Evolutionary conservation across 2,113 vertebrate genomes (phyloP), one percentile per base, ranked within the genome.

Genomic region (Pseudois nayaur): DNA sequence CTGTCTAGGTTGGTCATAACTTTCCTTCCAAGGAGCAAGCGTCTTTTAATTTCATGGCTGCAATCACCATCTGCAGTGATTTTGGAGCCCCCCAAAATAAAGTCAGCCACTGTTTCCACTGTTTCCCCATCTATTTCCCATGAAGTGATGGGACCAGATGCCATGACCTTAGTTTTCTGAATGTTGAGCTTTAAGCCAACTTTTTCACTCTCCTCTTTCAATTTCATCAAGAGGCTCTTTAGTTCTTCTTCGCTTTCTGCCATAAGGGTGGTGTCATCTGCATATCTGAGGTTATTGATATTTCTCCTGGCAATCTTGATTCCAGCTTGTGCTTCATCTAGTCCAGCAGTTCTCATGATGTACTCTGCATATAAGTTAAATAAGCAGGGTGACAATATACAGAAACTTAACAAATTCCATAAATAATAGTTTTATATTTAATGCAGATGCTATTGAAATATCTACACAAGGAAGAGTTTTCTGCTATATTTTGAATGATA

Each of bases 391-490:
- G 64, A n/a, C 33, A 67, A 36, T 67, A 67, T 67, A 67, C 33
- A 71, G 19, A 71, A 71, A 23, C 67, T 12, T 71, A 54, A 54
- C 36, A 94, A 59, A 87, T 94, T 71, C 6, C 15, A 11, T 40
- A 36, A 81, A 89, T 4, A 50, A 91, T n/a, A 17, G 0, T 91
- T 98, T 97, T 87, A 84, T 23, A 67, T 50, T 94, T 60, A 71
- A 40, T 57, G 6, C 21, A 91, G 19, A 13, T 25, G n/a, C 0
- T 94, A 52, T 43, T 87, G 3, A 87, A 78, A 78, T 95, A 94
- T 71, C 86, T 81, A 85, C 62, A 14, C 36, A 48, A 33, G 15
- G 4, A 82, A 25, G 6, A 7, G 6, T 90, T 82, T 64, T 48
- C 36, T 89, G 64, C 40, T 23, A 17, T 74, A 57, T 59, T 94